These are phyloP conservation scores for Aurelia aurita DNA, from an alignment of 30 jellyfish, hydroid and myxozoan genomes.

Conservation along the genomic window DNA sequence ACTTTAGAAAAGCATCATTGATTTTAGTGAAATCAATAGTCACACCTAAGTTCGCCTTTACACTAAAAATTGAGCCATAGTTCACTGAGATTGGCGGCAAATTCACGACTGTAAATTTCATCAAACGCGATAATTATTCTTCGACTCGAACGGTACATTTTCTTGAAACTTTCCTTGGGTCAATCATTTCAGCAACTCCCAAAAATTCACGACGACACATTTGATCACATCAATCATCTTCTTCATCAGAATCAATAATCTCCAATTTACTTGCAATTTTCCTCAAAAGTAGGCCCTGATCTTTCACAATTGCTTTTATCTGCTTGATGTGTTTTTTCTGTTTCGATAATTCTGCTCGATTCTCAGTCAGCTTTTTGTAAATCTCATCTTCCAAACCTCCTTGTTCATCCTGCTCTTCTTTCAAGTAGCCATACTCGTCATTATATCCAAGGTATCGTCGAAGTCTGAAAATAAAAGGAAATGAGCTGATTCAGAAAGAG, in stretches of 20 bases:
- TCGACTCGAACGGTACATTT: too few relatives aligned
- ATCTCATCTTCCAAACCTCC: constrained; percentile 57
- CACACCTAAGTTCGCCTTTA: too few relatives aligned
- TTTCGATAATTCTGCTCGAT: constrained; percentile 60
- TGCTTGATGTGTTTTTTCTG: constrained; percentile 70
- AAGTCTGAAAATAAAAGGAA: constrained; percentile 1
- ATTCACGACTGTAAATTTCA: too few relatives aligned
- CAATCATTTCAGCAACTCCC: too few relatives aligned
- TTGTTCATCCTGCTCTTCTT: constrained; percentile 69
- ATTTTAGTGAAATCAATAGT: too few relatives aligned
- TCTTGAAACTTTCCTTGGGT: too few relatives aligned
- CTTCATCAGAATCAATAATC: constrained; percentile 46
- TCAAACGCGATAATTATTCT: too few relatives aligned
- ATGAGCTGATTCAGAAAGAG: too few relatives aligned
- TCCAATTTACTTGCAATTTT: constrained; percentile 59
- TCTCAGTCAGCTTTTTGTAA: constrained; percentile 28
- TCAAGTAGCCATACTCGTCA: constrained; percentile 66
- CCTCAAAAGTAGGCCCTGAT: constrained; percentile 62
- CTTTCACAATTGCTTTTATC: constrained; percentile 47
- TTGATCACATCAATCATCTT: constrained; percentile 7
- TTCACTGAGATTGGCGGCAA: too few relatives aligned
- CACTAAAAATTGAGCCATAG: too few relatives aligned
- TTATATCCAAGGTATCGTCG: constrained; percentile 71
- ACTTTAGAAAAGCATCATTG: too few relatives aligned
- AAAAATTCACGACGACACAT: too few relatives aligned